Evolutionary conservation across 2,888 invertebrate genomes (phyloP).

Genomic region (Zootermopsis nevadensis): DNA sequence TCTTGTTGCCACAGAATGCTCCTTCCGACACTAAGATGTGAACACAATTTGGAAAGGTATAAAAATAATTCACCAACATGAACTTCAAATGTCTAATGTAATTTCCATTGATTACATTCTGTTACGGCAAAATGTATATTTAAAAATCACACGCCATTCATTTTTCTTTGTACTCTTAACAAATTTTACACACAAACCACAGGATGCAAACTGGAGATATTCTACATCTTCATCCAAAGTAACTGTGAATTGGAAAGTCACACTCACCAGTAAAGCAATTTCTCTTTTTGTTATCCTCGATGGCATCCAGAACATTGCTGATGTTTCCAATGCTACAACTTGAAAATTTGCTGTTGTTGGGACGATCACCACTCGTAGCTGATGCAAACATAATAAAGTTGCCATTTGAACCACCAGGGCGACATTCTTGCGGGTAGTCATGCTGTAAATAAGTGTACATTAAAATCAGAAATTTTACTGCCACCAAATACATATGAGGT

Average conservation of each 20-base stretch:
- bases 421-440: slow-evolving; percentile 90
- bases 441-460: slow-evolving; percentile 73
- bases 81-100: background rate
- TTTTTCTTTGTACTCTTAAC: no score
- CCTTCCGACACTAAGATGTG: slow-evolving; percentile 76
- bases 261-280: slow-evolving; percentile 86
- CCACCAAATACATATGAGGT: no score
- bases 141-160: no score
- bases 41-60: background rate
- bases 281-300: slow-evolving; percentile 88
- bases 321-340: slow-evolving; percentile 95
- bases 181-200: no score
- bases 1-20: slow-evolving; percentile 99
- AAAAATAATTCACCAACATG: background rate
- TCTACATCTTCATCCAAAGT: no score
- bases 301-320: slow-evolving; percentile 91
- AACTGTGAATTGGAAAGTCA: background rate
- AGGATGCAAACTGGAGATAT: no score
- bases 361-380: slow-evolving; percentile 97
- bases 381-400: slow-evolving; percentile 99
- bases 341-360: slow-evolving; percentile 98
- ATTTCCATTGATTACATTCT: no score
- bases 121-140: no score
- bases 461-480: no score
- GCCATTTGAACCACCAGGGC: slow-evolving; percentile 91